These are phyloP conservation scores for Reticulitermes lucifugus DNA, from an alignment of 2,888 invertebrate genomes.

Conservation along the genomic window DNA sequence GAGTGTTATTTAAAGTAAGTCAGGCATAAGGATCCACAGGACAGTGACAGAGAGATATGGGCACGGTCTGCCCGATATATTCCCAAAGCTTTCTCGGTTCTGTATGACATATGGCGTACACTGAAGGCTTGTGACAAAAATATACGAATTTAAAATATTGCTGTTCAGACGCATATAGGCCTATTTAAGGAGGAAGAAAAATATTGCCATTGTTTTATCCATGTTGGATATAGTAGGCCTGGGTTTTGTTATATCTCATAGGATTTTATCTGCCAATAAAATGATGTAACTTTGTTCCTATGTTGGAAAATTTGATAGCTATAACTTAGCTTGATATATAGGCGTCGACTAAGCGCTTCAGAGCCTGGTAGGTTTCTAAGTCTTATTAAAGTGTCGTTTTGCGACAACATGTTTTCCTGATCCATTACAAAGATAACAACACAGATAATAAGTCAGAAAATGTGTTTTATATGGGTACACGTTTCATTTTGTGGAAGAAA, in stretches of 20 bases:
- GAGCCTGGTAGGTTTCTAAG: neutral
- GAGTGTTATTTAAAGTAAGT: neutral
- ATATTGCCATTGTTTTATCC: neutral
- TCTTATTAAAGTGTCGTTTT: neutral
- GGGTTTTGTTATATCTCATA: neutral
- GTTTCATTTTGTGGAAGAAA: no score
- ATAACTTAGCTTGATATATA: neutral
- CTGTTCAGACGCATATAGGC: neutral
- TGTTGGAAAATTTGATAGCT: neutral
- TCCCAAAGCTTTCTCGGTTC: neutral
- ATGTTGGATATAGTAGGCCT: neutral
- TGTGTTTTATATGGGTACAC: neutral
- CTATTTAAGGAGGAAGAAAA: neutral
- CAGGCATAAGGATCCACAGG: neutral
- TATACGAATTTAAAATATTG: neutral
- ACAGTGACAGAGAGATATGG: neutral
- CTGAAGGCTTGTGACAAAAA: neutral
- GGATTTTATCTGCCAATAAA: slow-evolving; percentile 16
- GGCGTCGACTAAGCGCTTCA: neutral
- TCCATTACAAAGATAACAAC: neutral
- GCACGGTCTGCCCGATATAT: neutral
- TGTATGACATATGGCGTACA: neutral
- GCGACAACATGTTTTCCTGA: neutral
- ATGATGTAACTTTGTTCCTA: neutral
- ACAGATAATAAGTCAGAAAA: neutral